Evolutionary conservation across 2,888 invertebrate genomes (phyloP).

Genomic region (Agonum fuliginosum): DNA sequence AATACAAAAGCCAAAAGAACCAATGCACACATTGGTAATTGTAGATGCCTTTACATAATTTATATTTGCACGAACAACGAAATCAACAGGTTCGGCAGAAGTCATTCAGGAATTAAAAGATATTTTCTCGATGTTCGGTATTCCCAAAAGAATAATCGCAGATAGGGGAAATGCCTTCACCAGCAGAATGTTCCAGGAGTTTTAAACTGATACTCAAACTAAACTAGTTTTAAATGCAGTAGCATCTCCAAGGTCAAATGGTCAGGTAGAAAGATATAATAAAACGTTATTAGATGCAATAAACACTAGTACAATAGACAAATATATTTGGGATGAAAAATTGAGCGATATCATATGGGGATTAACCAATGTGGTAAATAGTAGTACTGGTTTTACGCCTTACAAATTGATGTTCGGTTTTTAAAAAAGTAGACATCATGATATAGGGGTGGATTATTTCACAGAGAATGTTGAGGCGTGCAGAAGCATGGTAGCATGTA

Average conservation of each 20-base stretch:
- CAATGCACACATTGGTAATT: conserved; percentile 67
- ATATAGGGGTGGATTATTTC: too few relatives aligned
- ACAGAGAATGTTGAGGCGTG: not conserved
- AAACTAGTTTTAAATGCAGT: conserved; percentile 66
- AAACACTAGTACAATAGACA: not conserved
- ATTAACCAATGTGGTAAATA: not conserved
- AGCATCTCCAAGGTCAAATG: conserved; percentile 67
- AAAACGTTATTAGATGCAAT: conserved; percentile 65
- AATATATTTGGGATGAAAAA: not conserved
- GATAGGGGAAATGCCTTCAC: conserved; percentile 70
- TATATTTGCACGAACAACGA: conserved; percentile 66
- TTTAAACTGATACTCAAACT: conserved; percentile 66
- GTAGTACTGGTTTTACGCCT: not conserved
- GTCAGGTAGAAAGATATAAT: conserved; percentile 68
- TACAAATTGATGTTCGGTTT: too few relatives aligned
- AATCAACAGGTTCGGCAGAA: conserved; percentile 64
- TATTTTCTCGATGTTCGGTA: conserved; percentile 65
- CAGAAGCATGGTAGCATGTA: not conserved
- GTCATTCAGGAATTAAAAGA: conserved; percentile 64
- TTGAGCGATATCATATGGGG: not conserved
- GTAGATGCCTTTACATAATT: conserved; percentile 70
- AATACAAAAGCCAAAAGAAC: conserved; percentile 68
- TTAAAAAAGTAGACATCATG: too few relatives aligned
- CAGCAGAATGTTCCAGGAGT: conserved; percentile 66
- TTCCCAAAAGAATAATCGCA: conserved; percentile 66